Evolutionary conservation across 2,888 invertebrate genomes (phyloP).

Genomic region (Eupithecia abbreviata): DNA sequence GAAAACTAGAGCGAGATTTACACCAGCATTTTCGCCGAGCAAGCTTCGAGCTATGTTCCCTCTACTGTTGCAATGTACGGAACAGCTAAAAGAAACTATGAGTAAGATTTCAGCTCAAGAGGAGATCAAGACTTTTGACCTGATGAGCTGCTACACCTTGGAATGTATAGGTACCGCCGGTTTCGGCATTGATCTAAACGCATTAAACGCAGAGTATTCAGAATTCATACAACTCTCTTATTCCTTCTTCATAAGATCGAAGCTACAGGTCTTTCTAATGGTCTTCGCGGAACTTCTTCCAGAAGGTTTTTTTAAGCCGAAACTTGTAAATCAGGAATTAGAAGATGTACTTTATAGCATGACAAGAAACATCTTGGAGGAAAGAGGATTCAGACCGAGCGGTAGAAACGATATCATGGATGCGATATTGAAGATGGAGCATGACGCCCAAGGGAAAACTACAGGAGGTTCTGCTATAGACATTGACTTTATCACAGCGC

Average conservation of each 20-base stretch:
- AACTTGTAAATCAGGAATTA: conserved; percentile 33
- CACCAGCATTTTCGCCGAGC: conserved; percentile 56
- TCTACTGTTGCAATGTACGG: conserved; percentile 47
- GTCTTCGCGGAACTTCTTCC: conserved; percentile 34
- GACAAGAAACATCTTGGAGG: conserved; percentile 27
- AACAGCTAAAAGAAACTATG: conserved; percentile 37
- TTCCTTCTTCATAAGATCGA: conserved; percentile 31
- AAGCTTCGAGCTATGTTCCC: conserved; percentile 61
- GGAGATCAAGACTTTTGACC: conserved; percentile 47
- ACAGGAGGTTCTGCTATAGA: conserved; percentile 7
- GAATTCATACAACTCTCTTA: conserved; percentile 28
- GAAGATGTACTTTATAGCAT: conserved; percentile 32
- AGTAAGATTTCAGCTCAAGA: conserved; percentile 13
- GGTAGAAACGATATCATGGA: conserved; percentile 54
- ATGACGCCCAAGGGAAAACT: conserved; percentile 14
- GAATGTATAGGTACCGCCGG: conserved; percentile 56
- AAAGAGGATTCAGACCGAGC: conserved; percentile 46
- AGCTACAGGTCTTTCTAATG: conserved; percentile 23
- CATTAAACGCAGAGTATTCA: conserved; percentile 24
- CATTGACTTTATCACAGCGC: conserved; percentile 45
- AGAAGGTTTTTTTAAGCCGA: conserved; percentile 24
- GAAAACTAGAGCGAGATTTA: conserved; percentile 41
- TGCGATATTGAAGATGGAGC: conserved; percentile 49
- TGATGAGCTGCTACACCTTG: conserved; percentile 56
- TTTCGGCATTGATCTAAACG: conserved; percentile 49